Base-by-base conservation (phyloP, 92 coral and sea anemone species). In the Siderastrea radians region DNA sequence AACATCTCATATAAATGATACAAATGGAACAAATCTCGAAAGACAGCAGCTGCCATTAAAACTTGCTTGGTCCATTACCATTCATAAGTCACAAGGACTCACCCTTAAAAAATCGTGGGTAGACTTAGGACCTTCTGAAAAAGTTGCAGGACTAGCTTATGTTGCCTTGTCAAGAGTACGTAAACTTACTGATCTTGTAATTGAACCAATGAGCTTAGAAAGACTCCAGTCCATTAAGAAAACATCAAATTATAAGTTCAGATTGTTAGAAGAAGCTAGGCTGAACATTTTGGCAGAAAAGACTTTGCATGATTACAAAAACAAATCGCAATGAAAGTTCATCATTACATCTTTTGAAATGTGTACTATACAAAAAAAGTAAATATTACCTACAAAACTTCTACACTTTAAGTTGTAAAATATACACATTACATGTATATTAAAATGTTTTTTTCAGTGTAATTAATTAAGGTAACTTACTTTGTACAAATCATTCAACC, bases 201-300 rank as follows among this genome's bases (percentile, higher is more conserved):
- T 85, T 7, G 85, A 89, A 77, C 85, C 80, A 0, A 83, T 89
- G 89, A 47, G 48, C 64, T 85, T 77, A 54, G 74, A 88, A 38
- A 75, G 92, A 82, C 88, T 88, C 50, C 81, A 75, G n/a, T 73
- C 91, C 7, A 63, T 88, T 81, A 81, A 88, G 70, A 82, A 88
- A 74, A 80, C 74, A 1, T 88, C 88, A 80, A 88, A 82, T 82
- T 82, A 88, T 13, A 87, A 79, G 80, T 87, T 60, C 86, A 46
- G 87, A 55, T 45, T 87, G 47, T 50, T 78, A 55, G 86, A 83
- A 71, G 91, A 88, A 88, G 55, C 73, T 45, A 73, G 91, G 75
- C 26, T 88, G 72, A 81, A 82, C 49, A 72, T 5, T 63, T 88
- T 82, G 75, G 91, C 84, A 64, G 11, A 78, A 78, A 79, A 87